Evolutionary conservation across 2,113 vertebrate species (phyloP), one percentile per base, ranked within the genome.

Genomic region (Emberiza fucata): DNA sequence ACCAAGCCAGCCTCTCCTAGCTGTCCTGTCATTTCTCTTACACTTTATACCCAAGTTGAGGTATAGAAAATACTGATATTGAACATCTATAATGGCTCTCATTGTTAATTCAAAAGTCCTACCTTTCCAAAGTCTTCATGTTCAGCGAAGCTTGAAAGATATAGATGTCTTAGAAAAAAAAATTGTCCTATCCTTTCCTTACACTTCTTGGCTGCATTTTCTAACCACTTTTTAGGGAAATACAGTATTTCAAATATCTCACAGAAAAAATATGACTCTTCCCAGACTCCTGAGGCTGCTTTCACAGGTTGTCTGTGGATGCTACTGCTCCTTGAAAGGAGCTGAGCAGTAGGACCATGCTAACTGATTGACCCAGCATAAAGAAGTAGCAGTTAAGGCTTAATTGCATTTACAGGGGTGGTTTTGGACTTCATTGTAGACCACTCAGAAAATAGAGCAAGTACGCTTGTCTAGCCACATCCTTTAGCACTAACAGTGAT

Each of bases 51-150:
- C 21, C 40, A 75, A 35, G 71, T 0, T 73, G 78, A 94, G 39
- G 31, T 84, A 81, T 73, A 92, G 91, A 90, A 95, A 95, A 82
- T 94, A 77, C 42, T 88, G 51, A 12, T 87, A 68, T 78, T 94
- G 82, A 68, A 85, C 87, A 54, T 44, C 47, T 83, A 71, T 77
- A 77, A 96, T 84, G 42, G 64, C 42, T 71, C 56, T 92, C 51
- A 65, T 77, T 94, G 24, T 87, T 91, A 88, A 44, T 92, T 88
- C 61, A 29, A 21, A 86, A 76, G 40, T 59, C 33, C 37, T 92
- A 31, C 75, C 45, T 95, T 69, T 91, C 64, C 83, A 48, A 75
- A 88, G 37, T 54, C 72, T 91, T 81, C 50, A 73, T 54, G 24
- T 95, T 89, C 57, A 63, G 88, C 81, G 73, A 81, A 76, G 42